Evolutionary conservation across 2,888 invertebrate species (phyloP).

Genomic region (Dusona sp.): DNA sequence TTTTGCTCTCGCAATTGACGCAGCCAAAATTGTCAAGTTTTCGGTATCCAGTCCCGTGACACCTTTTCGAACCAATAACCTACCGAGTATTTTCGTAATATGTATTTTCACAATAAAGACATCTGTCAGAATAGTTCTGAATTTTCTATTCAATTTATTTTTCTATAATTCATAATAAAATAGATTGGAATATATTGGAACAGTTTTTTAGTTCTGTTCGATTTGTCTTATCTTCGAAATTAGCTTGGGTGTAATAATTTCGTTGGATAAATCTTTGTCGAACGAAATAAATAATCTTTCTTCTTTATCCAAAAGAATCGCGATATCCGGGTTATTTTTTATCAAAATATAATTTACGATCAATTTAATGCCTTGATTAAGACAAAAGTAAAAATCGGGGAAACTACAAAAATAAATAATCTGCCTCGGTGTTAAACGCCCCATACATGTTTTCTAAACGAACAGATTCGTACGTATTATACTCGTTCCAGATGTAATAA

Average conservation of each 20-base stretch:
- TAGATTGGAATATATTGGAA: not conserved
- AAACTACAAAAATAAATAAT: not conserved
- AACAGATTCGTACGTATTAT: constrained; percentile 19
- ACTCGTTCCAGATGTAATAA: constrained; percentile 55
- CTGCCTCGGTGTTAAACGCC: not conserved
- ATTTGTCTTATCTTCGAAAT: not conserved
- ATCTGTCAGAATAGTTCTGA: not conserved
- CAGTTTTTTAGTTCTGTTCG: not conserved
- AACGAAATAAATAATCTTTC: not conserved
- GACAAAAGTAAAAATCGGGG: not conserved
- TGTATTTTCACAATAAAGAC: not conserved
- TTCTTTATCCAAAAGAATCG: not conserved
- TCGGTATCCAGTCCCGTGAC: too few relatives aligned
- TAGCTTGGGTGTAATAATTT: too few relatives aligned
- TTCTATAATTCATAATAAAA: not conserved
- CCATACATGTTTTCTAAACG: constrained; percentile 28
- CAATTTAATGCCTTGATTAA: not conserved
- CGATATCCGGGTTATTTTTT: not conserved
- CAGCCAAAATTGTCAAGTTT: too few relatives aligned
- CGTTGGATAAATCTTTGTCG: not conserved
- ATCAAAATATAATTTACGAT: not conserved
- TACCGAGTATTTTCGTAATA: not conserved
- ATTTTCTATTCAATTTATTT: not conserved
- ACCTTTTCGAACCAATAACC: too few relatives aligned
- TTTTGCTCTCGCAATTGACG: too few relatives aligned